phyloP scores from a whole-genome alignment of 2,113 vertebrate species.

The Hepsetus odoe region DNA sequence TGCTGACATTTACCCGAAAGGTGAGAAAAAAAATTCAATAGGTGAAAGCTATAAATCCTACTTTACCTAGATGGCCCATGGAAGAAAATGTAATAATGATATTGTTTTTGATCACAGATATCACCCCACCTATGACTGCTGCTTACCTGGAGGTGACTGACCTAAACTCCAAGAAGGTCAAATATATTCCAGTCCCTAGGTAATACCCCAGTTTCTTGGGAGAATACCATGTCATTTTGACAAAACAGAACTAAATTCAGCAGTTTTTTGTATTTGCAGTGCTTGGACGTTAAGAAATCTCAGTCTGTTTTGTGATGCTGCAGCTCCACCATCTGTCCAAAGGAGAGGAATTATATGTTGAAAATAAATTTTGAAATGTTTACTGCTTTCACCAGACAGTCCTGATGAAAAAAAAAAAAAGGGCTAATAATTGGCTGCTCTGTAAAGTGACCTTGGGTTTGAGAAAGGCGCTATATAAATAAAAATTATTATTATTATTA shows the following conservation, averaged over 20 bases:
- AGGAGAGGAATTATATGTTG: not conserved
- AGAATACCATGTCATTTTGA: not conserved
- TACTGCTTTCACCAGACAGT: no score
- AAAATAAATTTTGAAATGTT: not conserved
- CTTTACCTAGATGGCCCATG: not conserved
- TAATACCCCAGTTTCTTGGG: constrained; percentile 62
- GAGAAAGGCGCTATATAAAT: no score
- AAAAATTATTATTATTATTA: no score
- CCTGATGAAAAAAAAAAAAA: no score
- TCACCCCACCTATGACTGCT: constrained; percentile 82
- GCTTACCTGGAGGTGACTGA: constrained; percentile 95
- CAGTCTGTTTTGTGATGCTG: not conserved
- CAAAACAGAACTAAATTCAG: no score
- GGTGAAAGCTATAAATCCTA: no score
- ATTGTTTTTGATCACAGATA: constrained; percentile 75
- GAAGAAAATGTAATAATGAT: constrained; percentile 15
- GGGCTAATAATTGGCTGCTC: no score
- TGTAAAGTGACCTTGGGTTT: no score
- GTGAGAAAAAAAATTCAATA: constrained; percentile 61
- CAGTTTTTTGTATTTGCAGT: no score
- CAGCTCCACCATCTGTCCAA: constrained; percentile 50
- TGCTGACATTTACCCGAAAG: constrained; percentile 90
- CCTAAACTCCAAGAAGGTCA: constrained; percentile 90
- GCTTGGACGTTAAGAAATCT: no score
- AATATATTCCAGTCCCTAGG: constrained; percentile 93